phyloP scores from a whole-genome alignment of 2,113 vertebrate genomes.

The Hiodon alosoides region DNA sequence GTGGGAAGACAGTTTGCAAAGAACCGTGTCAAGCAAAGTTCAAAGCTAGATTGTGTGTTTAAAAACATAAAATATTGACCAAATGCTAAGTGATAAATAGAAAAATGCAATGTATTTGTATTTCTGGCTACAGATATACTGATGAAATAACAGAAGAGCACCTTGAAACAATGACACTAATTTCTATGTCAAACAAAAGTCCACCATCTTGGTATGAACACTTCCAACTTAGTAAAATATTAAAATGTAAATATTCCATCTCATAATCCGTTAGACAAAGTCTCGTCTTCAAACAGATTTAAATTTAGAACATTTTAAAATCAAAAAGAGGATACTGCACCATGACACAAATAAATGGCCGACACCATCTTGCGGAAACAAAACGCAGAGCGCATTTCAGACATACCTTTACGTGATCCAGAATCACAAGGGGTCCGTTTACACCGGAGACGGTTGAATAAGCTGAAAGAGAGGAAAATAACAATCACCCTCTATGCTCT shows the following conservation, averaged over 20 bases:
- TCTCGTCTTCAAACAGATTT: no score
- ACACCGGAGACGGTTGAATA: constrained; percentile 73
- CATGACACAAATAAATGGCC: not conserved
- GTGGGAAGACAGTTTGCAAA: not conserved
- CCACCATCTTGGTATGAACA: no score
- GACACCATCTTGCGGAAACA: not conserved
- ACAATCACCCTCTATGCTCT: not conserved
- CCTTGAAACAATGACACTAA: no score
- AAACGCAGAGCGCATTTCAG: constrained; percentile 9
- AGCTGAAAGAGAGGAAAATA: constrained; percentile 48
- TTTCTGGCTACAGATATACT: no score
- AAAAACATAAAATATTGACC: not conserved
- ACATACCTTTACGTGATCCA: constrained; percentile 73
- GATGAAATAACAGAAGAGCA: no score
- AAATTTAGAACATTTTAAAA: no score
- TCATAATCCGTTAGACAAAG: no score
- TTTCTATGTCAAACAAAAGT: no score
- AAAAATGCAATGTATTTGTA: no score
- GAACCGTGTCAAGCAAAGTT: not conserved
- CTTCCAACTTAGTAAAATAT: no score
- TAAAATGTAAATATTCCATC: no score
- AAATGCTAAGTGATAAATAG: not conserved
- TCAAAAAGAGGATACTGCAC: not conserved
- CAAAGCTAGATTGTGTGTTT: not conserved
- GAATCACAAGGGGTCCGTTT: constrained; percentile 72